Conservation (phyloP, 2,888 invertebrate species). For the Platycheirus albimanus region DNA sequence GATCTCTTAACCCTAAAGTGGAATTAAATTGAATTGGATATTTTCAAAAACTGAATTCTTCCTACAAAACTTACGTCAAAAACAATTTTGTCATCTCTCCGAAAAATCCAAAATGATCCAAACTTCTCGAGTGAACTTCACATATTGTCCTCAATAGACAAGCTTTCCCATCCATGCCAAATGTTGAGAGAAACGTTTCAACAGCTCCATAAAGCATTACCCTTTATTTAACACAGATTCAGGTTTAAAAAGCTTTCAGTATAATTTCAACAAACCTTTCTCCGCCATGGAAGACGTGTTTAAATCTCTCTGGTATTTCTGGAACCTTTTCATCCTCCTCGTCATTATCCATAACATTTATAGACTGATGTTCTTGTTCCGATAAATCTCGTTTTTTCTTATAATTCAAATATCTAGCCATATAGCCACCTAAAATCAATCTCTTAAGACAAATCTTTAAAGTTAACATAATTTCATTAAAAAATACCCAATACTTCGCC, state of each 20-base stretch:
- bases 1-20: conserved; percentile 89
- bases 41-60: background rate
- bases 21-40: background rate
- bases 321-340: conserved; percentile 78
- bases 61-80: conserved; percentile 87
- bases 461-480: background rate
- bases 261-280: conserved; percentile 83
- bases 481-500: conserved; percentile 85
- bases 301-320: conserved; percentile 82
- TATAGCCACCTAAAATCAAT: conserved; percentile 85
- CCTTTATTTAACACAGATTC: conserved; percentile 79
- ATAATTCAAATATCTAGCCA: conserved; percentile 87
- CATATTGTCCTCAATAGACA: conserved; percentile 92
- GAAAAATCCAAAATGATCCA: conserved; percentile 90
- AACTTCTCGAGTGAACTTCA: conserved; percentile 91
- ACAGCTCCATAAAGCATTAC: conserved; percentile 90
- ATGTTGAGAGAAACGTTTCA: conserved; percentile 91
- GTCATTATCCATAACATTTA: conserved; percentile 44
- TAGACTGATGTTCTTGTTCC: conserved; percentile 75
- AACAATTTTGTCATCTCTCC: conserved; percentile 93
- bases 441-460: background rate
- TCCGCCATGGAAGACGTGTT: conserved; percentile 89
- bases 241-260: conserved; percentile 79
- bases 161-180: conserved; percentile 92
- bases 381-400: conserved; percentile 83